Conservation (phyloP, 2,113 vertebrate species). For the Calyptommatus sinebrachiatus region DNA sequence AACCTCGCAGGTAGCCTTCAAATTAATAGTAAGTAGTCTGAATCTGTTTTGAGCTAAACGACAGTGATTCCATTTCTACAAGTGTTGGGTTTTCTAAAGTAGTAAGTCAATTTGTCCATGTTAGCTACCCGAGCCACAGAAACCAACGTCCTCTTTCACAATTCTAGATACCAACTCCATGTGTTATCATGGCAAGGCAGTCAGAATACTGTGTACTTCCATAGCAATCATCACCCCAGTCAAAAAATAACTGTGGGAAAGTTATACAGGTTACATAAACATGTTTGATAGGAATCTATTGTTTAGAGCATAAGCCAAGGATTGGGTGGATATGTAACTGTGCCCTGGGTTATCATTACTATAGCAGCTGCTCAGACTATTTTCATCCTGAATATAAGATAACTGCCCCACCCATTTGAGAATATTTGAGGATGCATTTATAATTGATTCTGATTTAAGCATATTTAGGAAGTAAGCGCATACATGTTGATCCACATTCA, state of each 20-base stretch:
- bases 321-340: background rate
- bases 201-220: slow-evolving; percentile 33
- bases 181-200: slow-evolving; percentile 5
- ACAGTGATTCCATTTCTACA: background rate
- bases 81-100: background rate
- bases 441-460: background rate
- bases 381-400: background rate
- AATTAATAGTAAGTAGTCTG: slow-evolving; percentile 47
- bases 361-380: background rate
- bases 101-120: slow-evolving; percentile 36
- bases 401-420: background rate
- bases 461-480: background rate
- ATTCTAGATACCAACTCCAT: background rate
- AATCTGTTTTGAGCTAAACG: background rate
- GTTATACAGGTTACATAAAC: slow-evolving; percentile 8
- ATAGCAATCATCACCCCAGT: background rate
- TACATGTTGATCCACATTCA: background rate
- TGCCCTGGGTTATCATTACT: background rate
- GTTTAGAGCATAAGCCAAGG: background rate
- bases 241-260: slow-evolving; percentile 8
- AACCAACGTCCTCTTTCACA: background rate
- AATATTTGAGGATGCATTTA: too few species aligned
- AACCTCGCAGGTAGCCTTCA: slow-evolving; percentile 24
- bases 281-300: background rate
- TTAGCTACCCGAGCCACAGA: slow-evolving; percentile 26